Base-by-base conservation (phyloP, 2,113 vertebrate species). In the Chrysochloris asiatica region DNA sequence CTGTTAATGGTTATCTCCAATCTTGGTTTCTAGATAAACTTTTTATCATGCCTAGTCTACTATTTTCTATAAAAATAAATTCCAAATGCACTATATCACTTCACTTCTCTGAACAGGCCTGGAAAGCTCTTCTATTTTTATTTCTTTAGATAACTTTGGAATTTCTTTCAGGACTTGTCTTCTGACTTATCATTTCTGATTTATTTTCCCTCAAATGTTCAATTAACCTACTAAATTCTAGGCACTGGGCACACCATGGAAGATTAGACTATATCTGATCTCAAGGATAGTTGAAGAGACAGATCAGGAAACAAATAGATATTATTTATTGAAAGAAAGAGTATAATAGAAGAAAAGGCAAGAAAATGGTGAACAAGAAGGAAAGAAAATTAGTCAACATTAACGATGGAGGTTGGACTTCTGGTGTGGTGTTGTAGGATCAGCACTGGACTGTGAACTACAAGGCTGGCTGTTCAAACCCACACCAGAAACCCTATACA, bases 71-170 rank as follows among this genome's bases (percentile, higher is more conserved):
- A 50, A 10, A 88, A 22, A 36, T 50, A 41, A 85, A 54, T 33
- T 71, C 38, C 5, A 67, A 75, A 77, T 28, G 36, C 0, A 63
- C 30, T 33, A 8, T n/a, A n/a, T 79, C 78, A 41, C 14, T 28
- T 90, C 17, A n/a, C 12, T 84, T 80, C 52, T 84, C 13, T 47
- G 47, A 26, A 71, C 3, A 71, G 56, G 3, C 8, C 36, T 56
- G 36, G 61, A 52, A 83, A 67, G 17, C 11, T 52, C 38, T 33
- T 91, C 26, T 80, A 21, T 43, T 93, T 88, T 77, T 48, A 38
- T 92, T 92, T 43, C 75, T 86, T 88, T 92, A 69, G 78, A 56
- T 79, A 83, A 85, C 28, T 87, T 93, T 89, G 67, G 82, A 75
- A 52, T 14, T 59, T 94, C 83, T 43, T 8, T 50, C 3, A 7